A percentile compares a stretch with the other conserved stretches of the same genome.
Evolutionary conservation across 2,797 vertebrate species (phyloP).

Genomic region (Enteromius radiatus): DNA sequence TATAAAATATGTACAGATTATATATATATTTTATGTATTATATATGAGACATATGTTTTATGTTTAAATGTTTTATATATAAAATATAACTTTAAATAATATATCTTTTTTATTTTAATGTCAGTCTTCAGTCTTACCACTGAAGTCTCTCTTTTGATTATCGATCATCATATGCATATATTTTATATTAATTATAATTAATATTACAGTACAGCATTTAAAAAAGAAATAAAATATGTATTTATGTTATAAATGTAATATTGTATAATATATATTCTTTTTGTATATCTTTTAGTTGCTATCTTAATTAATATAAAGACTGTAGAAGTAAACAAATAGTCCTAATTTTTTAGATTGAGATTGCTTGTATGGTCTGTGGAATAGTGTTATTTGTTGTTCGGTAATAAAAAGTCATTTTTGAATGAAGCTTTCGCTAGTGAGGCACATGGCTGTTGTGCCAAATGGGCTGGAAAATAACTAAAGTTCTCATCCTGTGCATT

Average conservation of each 20-base stretch:
- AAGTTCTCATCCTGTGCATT: slow-evolving; percentile 40
- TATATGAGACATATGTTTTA: no score
- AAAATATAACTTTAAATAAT: no score
- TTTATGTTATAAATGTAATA: neutral
- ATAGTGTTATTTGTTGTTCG: neutral
- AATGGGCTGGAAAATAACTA: slow-evolving; percentile 45
- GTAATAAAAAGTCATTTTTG: slow-evolving; percentile 19
- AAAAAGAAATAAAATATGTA: no score
- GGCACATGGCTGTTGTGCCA: slow-evolving; percentile 14
- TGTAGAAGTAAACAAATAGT: neutral
- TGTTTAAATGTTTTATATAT: no score
- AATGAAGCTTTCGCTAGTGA: slow-evolving; percentile 8
- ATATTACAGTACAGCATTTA: no score
- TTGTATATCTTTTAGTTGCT: neutral
- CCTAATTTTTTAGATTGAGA: neutral
- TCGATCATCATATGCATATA: no score
- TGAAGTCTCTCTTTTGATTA: no score
- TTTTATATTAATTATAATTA: no score
- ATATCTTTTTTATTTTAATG: no score
- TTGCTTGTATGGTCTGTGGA: neutral
- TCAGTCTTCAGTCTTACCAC: no score
- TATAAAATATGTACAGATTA: no score
- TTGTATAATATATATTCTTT: neutral
- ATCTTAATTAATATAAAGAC: neutral
- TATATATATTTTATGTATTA: no score